Evolutionary conservation across 2,797 vertebrate genomes (phyloP).

Genomic region (Avahi laniger): DNA sequence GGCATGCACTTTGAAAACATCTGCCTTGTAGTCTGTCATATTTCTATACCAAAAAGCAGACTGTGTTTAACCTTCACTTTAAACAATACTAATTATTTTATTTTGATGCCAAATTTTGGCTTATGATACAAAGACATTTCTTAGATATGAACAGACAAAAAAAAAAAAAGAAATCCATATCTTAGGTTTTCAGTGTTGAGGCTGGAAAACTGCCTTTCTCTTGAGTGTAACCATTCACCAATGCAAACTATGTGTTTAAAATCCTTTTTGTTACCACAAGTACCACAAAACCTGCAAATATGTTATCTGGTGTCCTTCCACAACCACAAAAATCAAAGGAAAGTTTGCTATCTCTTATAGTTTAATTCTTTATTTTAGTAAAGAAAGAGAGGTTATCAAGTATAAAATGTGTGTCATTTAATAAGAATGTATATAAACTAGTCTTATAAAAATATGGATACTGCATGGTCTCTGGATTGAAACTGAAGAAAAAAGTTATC

Average conservation of each 20-base stretch:
- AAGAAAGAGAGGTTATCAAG: constrained; percentile 69
- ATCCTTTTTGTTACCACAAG: constrained; percentile 3
- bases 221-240: constrained; percentile 26
- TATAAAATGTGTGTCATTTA: constrained; percentile 60
- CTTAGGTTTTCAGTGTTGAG: constrained; percentile 58
- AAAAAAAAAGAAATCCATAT: constrained; percentile 54
- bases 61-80: constrained; percentile 46
- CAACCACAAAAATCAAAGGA: constrained; percentile 69
- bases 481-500: constrained; percentile 68
- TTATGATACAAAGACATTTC: constrained; percentile 18
- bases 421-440: constrained; percentile 46
- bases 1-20: constrained; percentile 27
- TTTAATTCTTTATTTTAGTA: constrained; percentile 71
- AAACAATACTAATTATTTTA: constrained; percentile 58
- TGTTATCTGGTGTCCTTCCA: constrained; percentile 61
- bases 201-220: constrained; percentile 51
- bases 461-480: constrained; percentile 40
- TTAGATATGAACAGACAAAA: background rate
- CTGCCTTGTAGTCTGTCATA: background rate
- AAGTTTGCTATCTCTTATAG: constrained; percentile 72
- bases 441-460: constrained; percentile 69
- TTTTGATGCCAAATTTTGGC: constrained; percentile 60
- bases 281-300: constrained; percentile 67
- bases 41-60: background rate
- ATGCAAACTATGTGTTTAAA: constrained; percentile 34